Percentiles rank a stretch among this genome's conserved stretches.
Conservation (phyloP, 92 coral and sea anemone species). For the Heteractis magnifica region DNA sequence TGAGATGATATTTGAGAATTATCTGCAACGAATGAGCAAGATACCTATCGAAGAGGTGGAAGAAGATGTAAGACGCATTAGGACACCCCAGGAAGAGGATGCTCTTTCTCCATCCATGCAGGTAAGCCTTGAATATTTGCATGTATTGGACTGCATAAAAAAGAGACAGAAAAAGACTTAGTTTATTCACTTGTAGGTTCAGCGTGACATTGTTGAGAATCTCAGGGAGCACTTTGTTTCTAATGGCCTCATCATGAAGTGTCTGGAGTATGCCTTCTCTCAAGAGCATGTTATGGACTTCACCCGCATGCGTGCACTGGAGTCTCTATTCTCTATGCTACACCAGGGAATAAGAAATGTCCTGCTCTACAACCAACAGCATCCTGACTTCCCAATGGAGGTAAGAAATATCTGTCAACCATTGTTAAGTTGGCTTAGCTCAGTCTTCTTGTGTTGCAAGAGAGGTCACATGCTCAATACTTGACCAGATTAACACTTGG, state of each 20-base stretch:
- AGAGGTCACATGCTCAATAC: too few relatives aligned
- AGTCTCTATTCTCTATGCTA: slow-evolving; percentile 94
- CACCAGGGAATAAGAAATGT: slow-evolving; percentile 95
- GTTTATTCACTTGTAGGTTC: slow-evolving; percentile 56
- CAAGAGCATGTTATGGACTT: slow-evolving; percentile 99
- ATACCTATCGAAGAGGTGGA: slow-evolving; percentile 91
- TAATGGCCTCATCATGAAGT: slow-evolving; percentile 88
- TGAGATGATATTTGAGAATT: slow-evolving; percentile 92
- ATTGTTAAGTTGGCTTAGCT: too few relatives aligned
- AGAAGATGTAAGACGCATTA: slow-evolving; percentile 72
- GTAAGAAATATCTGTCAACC: slow-evolving; percentile 27
- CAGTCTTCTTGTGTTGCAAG: background rate
- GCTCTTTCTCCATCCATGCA: slow-evolving; percentile 92
- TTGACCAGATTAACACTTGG: too few relatives aligned
- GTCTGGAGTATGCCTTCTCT: slow-evolving; percentile 84
- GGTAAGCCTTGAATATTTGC: slow-evolving; percentile 33
- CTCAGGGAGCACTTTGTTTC: slow-evolving; percentile 88
- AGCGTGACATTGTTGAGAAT: slow-evolving; percentile 84
- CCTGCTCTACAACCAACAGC: slow-evolving; percentile 94
- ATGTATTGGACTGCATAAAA: background rate
- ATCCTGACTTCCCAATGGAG: slow-evolving; percentile 99
- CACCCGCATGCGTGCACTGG: slow-evolving; percentile 96
- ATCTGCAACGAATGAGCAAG: slow-evolving; percentile 66
- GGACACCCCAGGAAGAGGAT: slow-evolving; percentile 76
- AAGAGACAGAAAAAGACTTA: background rate